Base-by-base conservation (phyloP, 2,113 vertebrate genomes). In the Myocastor coypus region DNA sequence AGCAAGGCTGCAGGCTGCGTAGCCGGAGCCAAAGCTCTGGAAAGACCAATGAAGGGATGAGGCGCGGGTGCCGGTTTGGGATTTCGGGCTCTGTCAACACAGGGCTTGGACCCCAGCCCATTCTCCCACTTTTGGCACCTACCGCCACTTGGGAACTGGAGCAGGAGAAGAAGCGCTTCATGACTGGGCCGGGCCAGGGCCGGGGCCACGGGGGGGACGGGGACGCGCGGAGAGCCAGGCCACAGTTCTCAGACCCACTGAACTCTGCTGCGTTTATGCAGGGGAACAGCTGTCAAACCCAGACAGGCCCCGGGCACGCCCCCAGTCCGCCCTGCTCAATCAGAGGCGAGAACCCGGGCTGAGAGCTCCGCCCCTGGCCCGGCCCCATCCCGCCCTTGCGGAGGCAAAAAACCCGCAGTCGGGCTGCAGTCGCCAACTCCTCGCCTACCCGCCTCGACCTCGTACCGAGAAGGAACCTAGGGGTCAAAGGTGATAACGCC, bases 91-190 rank as follows among this genome's bases (percentile, higher is more conserved):
- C 68, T 75, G 81, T 85, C 88, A n/a, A 75, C 84, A 61, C 63
- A 55, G 59, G 37, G n/a, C 86, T 87, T 32, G 34, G 66, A 90
- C 42, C 93, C 42, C 82, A 46, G n/a, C 6, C 85, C 83, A 61
- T 87, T 52, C 61, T 50, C 9, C 42, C 19, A 78, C 30, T 69
- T 68, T 40, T 24, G 86, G 59, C 59, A 98, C 98, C 96, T 97
- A 99, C 98, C 98, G 97, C 97, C 92, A 98, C 98, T 88, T 98
- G 98, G 1, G 98, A 98, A 89, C 98, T 98, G 98, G 98, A 99
- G 94, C 98, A 98, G 73, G 98, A 98, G 97, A 99, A 99, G 94
- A 98, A 98, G 73, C 98, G 97, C 98, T 97, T 98, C 98, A 99
- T 98, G 97, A 95, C 50, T 71, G 73, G 1, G 89, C 42, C 83